Evolutionary conservation across 2,888 invertebrate genomes (phyloP).

Genomic region (Hypsopygia costalis): DNA sequence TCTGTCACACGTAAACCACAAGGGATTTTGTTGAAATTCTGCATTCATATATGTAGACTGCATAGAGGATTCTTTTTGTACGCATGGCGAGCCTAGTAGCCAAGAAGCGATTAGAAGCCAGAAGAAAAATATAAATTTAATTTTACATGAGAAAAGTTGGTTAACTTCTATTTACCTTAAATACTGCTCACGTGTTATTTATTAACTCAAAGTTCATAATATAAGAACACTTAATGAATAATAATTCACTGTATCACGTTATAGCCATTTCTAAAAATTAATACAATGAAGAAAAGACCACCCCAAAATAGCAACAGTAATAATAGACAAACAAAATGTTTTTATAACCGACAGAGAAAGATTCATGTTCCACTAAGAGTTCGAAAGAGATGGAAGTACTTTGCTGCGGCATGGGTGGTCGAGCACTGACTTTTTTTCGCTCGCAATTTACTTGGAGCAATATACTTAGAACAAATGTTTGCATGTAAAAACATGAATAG

Average conservation of each 20-base stretch:
- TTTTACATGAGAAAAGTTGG: no score
- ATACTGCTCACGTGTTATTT: no score
- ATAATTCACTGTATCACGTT: neutral
- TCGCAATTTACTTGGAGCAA: conserved; percentile 32
- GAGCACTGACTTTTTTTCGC: conserved; percentile 55
- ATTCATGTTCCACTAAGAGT: conserved; percentile 16
- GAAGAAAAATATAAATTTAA: no score
- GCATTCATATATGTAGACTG: no score
- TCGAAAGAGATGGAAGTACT: conserved; percentile 34
- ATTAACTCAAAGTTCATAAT: no score
- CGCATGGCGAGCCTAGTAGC: no score
- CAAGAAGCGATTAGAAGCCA: no score
- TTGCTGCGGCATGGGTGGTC: conserved; percentile 66
- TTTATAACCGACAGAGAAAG: conserved; percentile 35
- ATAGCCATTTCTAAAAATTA: conserved; percentile 15
- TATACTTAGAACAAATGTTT: conserved; percentile 3
- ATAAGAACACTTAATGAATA: no score
- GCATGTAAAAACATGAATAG: neutral
- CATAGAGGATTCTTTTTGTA: no score
- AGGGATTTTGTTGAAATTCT: no score
- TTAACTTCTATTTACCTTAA: no score
- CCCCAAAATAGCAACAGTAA: conserved; percentile 64
- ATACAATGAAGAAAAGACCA: conserved; percentile 46
- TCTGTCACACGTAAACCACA: no score
- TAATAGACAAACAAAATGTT: conserved; percentile 56